Evolutionary conservation across 2,113 vertebrate genomes (phyloP).

Genomic region (Mirza zaza): DNA sequence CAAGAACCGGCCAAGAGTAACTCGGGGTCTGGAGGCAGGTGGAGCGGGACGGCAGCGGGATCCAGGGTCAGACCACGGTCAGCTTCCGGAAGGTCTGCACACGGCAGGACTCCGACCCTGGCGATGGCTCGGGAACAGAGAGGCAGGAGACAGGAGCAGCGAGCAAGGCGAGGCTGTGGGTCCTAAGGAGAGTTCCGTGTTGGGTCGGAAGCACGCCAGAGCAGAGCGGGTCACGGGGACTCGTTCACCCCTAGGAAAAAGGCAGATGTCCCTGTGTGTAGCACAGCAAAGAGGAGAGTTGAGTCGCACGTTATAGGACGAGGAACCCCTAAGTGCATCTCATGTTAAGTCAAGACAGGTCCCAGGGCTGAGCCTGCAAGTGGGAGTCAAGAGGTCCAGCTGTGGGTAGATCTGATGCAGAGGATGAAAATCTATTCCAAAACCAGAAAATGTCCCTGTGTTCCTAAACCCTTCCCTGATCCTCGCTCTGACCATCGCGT

Average conservation of each 20-base stretch:
- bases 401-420: background rate
- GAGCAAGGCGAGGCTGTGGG: background rate
- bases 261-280: background rate
- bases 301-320: background rate
- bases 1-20: background rate
- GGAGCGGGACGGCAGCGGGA: fast-evolving
- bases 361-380: background rate
- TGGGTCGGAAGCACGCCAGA: background rate
- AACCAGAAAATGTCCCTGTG: background rate
- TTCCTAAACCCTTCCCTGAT: background rate
- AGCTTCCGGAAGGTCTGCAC: background rate
- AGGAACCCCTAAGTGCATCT: background rate
- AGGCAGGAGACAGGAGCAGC: background rate
- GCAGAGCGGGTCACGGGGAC: background rate
- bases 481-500: background rate
- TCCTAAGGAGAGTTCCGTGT: background rate
- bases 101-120: background rate
- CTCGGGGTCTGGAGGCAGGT: background rate
- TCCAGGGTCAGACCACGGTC: background rate
- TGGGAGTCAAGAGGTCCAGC: fast-evolving
- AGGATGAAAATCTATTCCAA: background rate
- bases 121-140: background rate
- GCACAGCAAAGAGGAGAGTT: background rate
- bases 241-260: background rate
- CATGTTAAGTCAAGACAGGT: background rate